phyloP scores from a whole-genome alignment of 2,797 vertebrate species.

The Triplophysa bombifrons region DNA sequence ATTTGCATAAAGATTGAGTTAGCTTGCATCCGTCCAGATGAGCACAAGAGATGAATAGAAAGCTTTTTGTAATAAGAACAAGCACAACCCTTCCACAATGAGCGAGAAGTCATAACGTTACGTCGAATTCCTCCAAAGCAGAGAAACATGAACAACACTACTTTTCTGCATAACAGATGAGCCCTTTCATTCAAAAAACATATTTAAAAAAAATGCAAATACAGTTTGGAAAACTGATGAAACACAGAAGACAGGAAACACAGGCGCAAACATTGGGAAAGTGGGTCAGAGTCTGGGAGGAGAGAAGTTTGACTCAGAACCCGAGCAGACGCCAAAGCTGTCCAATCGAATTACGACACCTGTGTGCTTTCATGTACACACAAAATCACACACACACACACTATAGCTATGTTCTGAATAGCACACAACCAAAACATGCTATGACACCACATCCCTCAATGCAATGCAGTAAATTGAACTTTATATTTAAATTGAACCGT shows the following conservation, averaged over 20 bases:
- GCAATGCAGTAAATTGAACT: neutral
- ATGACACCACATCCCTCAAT: neutral
- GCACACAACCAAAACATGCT: conserved; percentile 14
- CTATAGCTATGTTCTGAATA: neutral
- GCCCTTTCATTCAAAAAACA: conserved; percentile 9
- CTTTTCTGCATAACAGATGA: conserved; percentile 1
- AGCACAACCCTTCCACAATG: neutral
- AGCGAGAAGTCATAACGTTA: neutral
- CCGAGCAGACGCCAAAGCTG: conserved; percentile 1
- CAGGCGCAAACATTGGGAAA: conserved; percentile 21
- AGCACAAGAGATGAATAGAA: too few species aligned
- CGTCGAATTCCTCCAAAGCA: neutral
- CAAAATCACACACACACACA: conserved; percentile 26
- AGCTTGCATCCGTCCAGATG: neutral
- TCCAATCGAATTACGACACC: conserved; percentile 32
- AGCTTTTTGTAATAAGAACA: neutral
- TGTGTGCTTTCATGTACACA: conserved; percentile 19
- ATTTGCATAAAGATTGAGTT: neutral
- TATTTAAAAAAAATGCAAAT: neutral
- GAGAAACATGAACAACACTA: neutral
- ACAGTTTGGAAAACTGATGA: conserved; percentile 27
- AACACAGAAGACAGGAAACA: conserved; percentile 26
- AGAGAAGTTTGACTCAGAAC: conserved; percentile 40
- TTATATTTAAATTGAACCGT: neutral
- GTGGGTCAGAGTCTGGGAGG: conserved; percentile 42